Evolutionary conservation across 2,888 invertebrate genomes (phyloP), one percentile per base, ranked within the genome.

Genomic region (Stenolophus ochropezus): DNA sequence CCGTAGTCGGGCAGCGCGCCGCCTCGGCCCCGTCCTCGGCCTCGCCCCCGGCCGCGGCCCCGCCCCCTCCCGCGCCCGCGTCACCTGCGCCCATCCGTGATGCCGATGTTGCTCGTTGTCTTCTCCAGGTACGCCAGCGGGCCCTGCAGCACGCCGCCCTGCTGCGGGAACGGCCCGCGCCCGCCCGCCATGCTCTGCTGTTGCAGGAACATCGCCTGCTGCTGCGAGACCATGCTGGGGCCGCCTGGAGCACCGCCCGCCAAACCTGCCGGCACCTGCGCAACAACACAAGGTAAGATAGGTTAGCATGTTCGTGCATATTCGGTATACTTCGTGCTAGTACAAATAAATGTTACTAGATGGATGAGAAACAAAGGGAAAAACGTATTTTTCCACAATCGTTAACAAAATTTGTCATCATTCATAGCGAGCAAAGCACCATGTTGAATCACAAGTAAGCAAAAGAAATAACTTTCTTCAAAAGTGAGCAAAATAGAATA

Each of bases 41-140:
- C 94, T 90, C 94, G 93, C 88, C 94, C 94, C 91, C 94, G 92
- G 90, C 95, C 94, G 90, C 94, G 92, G 86, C 95, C 95, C 91
- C 95, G 91, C 88, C 92, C 95, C 94, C 95, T 94, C 93, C 94
- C 95, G 91, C 95, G 93, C 92, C 94, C 95, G 92, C 95, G 95
- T 95, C 95, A 95, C 94, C 95, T 94, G 85, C 95, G 90, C 88
- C 95, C 94, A 89, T 96, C 96, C 76, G 95, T 94, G 92, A 96
- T 92, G 82, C 96, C 96, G 92, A 97, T 96, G 90, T 96, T 96
- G 90, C 96, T 96, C 86, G 96, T 95, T 84, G 96, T 96, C 91
- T 96, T 96, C 91, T 97, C 96, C 83, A 97, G 90, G 87, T 94
- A 96, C 0, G 96, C 96, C 83, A 97, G 91, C 0, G 96, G 97